phyloP scores from a whole-genome alignment of 2,797 vertebrate species.

The Oceanodroma leucorhoa region DNA sequence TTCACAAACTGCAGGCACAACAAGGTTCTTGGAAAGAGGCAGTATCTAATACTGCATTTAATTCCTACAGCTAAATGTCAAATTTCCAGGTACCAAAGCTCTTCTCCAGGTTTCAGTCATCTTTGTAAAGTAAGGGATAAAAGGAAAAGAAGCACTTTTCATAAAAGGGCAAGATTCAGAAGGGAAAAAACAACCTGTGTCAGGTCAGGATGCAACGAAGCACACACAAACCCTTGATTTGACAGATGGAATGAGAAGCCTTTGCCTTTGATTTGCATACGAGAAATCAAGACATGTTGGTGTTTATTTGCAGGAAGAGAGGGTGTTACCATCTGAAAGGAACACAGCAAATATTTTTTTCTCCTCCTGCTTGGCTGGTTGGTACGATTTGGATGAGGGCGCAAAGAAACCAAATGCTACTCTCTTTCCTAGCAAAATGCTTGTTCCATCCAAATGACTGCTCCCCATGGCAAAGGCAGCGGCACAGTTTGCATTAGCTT shows the following conservation, averaged over 20 bases:
- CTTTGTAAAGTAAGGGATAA: not conserved
- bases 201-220: not conserved
- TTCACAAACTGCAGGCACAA: not conserved
- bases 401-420: not conserved
- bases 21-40: not conserved
- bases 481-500: not conserved
- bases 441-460: not conserved
- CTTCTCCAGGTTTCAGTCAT: not conserved
- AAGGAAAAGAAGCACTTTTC: not conserved
- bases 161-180: not conserved
- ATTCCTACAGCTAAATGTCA: not conserved
- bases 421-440: not conserved
- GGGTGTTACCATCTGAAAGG: not conserved
- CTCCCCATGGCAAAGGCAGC: not conserved
- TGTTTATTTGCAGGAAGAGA: not conserved
- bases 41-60: not conserved
- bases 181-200: not conserved
- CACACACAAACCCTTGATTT: not conserved
- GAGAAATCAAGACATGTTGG: not conserved
- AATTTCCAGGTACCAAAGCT: not conserved
- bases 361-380: not conserved
- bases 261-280: not conserved
- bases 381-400: not conserved
- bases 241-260: not conserved
- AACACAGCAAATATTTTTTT: not conserved